phyloP scores from a whole-genome alignment of 2,797 vertebrate genomes.

The Otus scops region DNA sequence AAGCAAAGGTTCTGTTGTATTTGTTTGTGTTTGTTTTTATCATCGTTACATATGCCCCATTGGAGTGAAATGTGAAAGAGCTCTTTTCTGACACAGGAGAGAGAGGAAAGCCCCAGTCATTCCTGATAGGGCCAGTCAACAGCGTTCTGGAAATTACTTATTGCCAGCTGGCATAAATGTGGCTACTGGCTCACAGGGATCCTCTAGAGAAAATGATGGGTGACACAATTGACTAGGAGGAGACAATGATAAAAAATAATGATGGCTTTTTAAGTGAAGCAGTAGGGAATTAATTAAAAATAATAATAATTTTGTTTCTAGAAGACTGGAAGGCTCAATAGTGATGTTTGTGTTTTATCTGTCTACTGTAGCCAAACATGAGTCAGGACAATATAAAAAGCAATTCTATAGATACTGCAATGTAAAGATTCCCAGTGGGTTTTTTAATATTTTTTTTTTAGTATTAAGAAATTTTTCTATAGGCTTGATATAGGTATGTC shows the following conservation, averaged over 20 bases:
- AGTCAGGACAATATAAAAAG: not conserved
- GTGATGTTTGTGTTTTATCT: not conserved
- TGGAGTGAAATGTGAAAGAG: not conserved
- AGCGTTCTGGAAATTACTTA: not conserved
- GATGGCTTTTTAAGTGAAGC: not conserved
- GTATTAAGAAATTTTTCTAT: not conserved
- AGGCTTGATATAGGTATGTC: not conserved
- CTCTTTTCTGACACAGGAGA: not conserved
- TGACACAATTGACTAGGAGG: not conserved
- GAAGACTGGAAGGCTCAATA: not conserved
- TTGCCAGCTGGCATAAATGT: not conserved
- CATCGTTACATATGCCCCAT: not conserved
- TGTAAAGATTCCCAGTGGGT: not conserved
- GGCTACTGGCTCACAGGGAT: not conserved
- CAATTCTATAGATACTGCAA: not conserved
- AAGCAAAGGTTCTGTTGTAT: not conserved
- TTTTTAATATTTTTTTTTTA: not conserved
- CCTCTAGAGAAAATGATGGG: not conserved
- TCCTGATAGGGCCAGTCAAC: not conserved
- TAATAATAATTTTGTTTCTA: not conserved
- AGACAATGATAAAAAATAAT: not conserved
- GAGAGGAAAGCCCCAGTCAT: not conserved
- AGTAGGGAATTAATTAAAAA: not conserved
- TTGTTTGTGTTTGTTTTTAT: conserved; percentile 16
- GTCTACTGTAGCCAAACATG: not conserved